phyloP scores from a whole-genome alignment of 2,797 vertebrate species.

The Acanthopagrus latus region DNA sequence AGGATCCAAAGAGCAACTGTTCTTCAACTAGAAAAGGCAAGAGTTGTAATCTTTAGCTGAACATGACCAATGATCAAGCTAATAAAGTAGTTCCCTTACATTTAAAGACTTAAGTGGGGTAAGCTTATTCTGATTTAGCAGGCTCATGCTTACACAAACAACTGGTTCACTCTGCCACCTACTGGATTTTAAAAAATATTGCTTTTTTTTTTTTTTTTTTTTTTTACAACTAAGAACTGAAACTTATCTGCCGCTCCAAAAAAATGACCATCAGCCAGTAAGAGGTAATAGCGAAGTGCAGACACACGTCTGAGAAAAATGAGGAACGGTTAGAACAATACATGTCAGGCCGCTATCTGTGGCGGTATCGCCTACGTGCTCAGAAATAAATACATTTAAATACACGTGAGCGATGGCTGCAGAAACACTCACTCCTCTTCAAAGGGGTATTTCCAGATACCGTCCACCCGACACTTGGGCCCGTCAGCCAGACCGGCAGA shows the following conservation, averaged over 20 bases:
- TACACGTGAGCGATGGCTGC: too few species aligned
- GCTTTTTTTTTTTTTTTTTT: not conserved
- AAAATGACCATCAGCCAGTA: too few species aligned
- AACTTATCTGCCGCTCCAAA: not conserved
- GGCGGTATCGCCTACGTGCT: not conserved
- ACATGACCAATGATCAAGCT: not conserved
- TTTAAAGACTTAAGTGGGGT: not conserved
- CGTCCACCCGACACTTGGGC: slow-evolving; percentile 68
- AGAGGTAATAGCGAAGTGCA: not conserved
- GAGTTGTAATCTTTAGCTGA: not conserved
- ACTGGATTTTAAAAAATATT: slow-evolving; percentile 20
- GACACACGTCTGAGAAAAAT: not conserved
- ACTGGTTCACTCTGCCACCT: slow-evolving; percentile 44
- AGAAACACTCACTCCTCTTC: slow-evolving; percentile 70
- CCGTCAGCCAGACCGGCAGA: slow-evolving; percentile 82
- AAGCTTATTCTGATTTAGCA: not conserved
- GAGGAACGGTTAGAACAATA: not conserved
- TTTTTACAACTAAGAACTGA: not conserved
- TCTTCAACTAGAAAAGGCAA: not conserved
- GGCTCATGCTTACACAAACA: too few species aligned
- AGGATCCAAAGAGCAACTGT: not conserved
- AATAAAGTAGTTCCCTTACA: not conserved
- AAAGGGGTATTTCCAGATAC: slow-evolving; percentile 76
- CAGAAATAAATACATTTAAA: not conserved
- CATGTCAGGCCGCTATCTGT: too few species aligned